Evolutionary conservation across 2,113 vertebrate genomes (phyloP).

Genomic region (Drymodes brunneopygia): DNA sequence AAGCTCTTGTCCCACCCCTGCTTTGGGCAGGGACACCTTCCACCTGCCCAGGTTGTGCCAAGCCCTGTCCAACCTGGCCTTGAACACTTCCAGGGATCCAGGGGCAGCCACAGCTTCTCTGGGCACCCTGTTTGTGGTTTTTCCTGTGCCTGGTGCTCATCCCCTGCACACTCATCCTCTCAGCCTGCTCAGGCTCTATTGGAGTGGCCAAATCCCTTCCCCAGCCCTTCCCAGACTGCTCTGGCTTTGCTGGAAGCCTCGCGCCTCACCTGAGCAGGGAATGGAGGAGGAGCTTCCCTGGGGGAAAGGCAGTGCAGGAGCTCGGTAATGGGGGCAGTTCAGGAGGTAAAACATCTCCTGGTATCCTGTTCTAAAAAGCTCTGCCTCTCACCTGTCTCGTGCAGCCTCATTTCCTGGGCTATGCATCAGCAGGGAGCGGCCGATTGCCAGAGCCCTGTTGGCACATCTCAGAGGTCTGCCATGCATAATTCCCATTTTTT

Average conservation of each 20-base stretch:
- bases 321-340: neutral
- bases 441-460: neutral
- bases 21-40: neutral
- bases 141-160: neutral
- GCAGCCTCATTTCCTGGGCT: neutral
- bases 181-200: neutral
- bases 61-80: neutral
- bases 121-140: neutral
- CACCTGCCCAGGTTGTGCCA: accelerated
- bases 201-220: neutral
- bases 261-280: neutral
- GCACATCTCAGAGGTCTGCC: neutral
- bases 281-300: neutral
- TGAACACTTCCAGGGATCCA: neutral
- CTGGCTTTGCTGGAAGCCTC: neutral
- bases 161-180: too few relatives aligned
- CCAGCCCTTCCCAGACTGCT: neutral
- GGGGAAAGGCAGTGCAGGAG: neutral
- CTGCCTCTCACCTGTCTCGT: neutral
- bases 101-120: neutral
- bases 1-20: neutral
- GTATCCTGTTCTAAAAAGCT: neutral
- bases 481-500: neutral
- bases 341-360: neutral
- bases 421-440: neutral